Evolutionary conservation across 2,888 invertebrate genomes (phyloP), one percentile per base, ranked within the genome.

Genomic region (Aphodius sticticus): DNA sequence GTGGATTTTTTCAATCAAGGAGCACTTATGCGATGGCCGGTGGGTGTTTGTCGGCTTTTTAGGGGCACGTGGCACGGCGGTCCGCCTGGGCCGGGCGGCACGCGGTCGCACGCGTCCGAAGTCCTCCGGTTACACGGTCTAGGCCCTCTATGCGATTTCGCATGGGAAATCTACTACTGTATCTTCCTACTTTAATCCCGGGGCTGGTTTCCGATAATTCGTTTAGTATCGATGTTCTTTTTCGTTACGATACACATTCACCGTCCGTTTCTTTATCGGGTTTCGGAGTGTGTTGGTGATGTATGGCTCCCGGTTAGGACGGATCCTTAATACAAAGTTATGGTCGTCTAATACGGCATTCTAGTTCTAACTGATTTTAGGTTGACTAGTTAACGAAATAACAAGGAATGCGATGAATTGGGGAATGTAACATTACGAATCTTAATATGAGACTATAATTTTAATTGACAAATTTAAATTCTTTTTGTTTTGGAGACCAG

Each of bases 21-120:
- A 80, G 80, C 82, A 82, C 82, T 82, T 83, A 82, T 81, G 79
- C 79, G 82, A 83, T 82, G 81, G 83, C 80, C 76, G 82, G 81
- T 82, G 84, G 84, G 84, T 85, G 85, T 85, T 84, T 85, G 85
- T 83, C 79, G 81, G 84, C 85, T 84, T 85, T 85, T 85, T 85
- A 83, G 78, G 53, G 79, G 80, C 84, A 83, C 84, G 85, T 84
- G 85, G 77, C 81, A 76, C 82, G 82, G 81, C 82, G 81, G 74
- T 70, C 81, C 77, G 71, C 84, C 81, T 84, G 84, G 82, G 74
- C 38, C 75, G 53, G 77, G 81, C 82, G 78, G 80, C 85, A 85
- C 85, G 85, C 84, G 86, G 82, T 81, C 70, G 78, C 79, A 76
- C 74, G 74, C 74, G 35, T 37, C 74, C 74, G 74, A 9, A 1